Conservation (phyloP, 2,797 vertebrate genomes). For the Crotalus adamanteus region DNA sequence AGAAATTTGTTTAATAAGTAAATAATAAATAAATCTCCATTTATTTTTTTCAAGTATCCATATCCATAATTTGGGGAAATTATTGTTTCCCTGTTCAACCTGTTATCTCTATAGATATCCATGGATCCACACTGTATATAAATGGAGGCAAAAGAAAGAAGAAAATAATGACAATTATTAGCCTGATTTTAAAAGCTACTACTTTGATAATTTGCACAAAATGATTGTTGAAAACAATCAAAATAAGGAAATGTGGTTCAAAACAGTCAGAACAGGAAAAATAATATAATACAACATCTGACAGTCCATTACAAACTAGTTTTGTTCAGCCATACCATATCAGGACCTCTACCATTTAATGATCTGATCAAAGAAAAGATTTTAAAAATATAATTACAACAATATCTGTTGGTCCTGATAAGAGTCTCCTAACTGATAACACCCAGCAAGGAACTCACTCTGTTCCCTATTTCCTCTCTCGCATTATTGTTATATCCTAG, state of each 20-base stretch:
- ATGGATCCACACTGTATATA: background rate
- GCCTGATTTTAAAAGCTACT: constrained; percentile 16
- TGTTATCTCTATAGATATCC: background rate
- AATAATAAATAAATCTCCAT: background rate
- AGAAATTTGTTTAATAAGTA: background rate
- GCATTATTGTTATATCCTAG: constrained; percentile 33
- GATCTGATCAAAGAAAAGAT: constrained; percentile 39
- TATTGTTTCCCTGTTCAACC: background rate
- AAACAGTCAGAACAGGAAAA: constrained; percentile 44
- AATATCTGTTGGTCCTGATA: constrained; percentile 43
- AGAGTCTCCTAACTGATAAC: constrained; percentile 21
- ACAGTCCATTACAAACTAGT: constrained; percentile 46
- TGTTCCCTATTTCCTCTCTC: no score
- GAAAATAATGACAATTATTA: background rate
- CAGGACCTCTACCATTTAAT: constrained; percentile 46
- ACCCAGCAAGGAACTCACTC: constrained; percentile 34
- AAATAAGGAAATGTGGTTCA: constrained; percentile 33
- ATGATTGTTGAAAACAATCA: constrained; percentile 27
- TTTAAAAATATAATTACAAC: constrained; percentile 55
- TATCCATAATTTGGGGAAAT: background rate
- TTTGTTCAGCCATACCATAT: constrained; percentile 45
- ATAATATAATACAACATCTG: constrained; percentile 43
- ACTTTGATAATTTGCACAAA: constrained; percentile 21
- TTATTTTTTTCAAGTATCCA: background rate
- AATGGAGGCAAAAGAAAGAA: background rate